These are phyloP conservation scores for Parnassius apollo DNA, from an alignment of 2,888 invertebrate genomes.

Conservation along the genomic window DNA sequence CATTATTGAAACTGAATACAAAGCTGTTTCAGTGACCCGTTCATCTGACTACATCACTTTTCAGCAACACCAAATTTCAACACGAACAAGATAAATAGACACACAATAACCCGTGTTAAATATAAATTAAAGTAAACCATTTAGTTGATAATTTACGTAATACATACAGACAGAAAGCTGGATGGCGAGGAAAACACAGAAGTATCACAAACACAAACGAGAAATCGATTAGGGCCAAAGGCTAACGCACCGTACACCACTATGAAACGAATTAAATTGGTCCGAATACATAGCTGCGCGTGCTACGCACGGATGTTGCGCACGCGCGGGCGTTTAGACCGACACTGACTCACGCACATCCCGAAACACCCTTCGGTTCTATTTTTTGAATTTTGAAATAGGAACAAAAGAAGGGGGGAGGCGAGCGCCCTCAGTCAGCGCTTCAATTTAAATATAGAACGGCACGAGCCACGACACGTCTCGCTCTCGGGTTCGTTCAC, in stretches of 20 bases:
- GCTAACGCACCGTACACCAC: slow-evolving; percentile 43
- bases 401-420: slow-evolving; percentile 79
- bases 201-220: slow-evolving; percentile 20
- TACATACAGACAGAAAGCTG: slow-evolving; percentile 17
- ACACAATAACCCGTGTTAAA: slow-evolving; percentile 15
- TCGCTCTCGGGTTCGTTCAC: slow-evolving; percentile 66
- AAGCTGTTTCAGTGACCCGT: too few species aligned
- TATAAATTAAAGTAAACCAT: slow-evolving; percentile 8
- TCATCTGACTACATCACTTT: neutral
- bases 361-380: slow-evolving; percentile 71
- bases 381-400: slow-evolving; percentile 76
- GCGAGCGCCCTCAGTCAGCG: slow-evolving; percentile 68
- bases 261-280: slow-evolving; percentile 40
- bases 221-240: slow-evolving; percentile 25
- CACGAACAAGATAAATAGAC: neutral
- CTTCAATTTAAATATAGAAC: slow-evolving; percentile 58
- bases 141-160: slow-evolving; percentile 15
- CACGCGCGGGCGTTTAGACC: slow-evolving; percentile 68
- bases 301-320: slow-evolving; percentile 46
- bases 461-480: slow-evolving; percentile 60
- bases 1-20: too few species aligned
- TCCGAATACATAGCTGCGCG: slow-evolving; percentile 35
- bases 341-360: slow-evolving; percentile 76
- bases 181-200: slow-evolving; percentile 2
- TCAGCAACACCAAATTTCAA: neutral